These are phyloP conservation scores for Cavia porcellus DNA, from an alignment of 2,113 vertebrate species.

Conservation along the genomic window DNA sequence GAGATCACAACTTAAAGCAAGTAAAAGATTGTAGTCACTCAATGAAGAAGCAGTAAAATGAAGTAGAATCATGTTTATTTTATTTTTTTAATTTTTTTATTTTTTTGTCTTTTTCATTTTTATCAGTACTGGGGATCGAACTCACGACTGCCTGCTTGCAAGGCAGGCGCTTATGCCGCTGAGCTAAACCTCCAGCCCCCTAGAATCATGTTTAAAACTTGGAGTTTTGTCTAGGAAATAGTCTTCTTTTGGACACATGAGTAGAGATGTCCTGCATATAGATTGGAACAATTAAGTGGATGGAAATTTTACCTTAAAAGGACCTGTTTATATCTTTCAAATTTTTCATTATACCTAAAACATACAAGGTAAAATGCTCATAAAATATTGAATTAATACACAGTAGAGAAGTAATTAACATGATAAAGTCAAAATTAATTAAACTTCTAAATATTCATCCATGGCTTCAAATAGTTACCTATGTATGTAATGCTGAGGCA, in stretches of 20 bases:
- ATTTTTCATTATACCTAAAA: background rate
- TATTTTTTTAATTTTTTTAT: no score
- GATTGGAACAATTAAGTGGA: no score
- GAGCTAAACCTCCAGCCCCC: no score
- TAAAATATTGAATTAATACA: background rate
- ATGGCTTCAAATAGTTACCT: background rate
- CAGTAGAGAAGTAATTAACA: background rate
- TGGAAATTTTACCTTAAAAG: background rate
- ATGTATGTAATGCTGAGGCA: background rate
- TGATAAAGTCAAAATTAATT: background rate
- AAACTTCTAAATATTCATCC: background rate
- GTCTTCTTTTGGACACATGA: background rate
- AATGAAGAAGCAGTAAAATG: background rate
- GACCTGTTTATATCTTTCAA: background rate
- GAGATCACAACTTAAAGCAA: background rate
- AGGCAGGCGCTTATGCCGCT: no score
- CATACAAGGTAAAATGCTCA: background rate
- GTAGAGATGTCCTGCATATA: rapidly evolving
- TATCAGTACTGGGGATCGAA: no score
- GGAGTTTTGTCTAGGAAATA: background rate
- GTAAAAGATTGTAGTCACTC: background rate
- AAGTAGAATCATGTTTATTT: no score
- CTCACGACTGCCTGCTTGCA: no score
- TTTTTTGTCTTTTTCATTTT: no score
- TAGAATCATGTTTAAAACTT: no score